A percentile compares a stretch with the other conserved stretches of the same genome.
Evolutionary conservation across 2,888 invertebrate genomes (phyloP).

Genomic region (Julus scanicus): DNA sequence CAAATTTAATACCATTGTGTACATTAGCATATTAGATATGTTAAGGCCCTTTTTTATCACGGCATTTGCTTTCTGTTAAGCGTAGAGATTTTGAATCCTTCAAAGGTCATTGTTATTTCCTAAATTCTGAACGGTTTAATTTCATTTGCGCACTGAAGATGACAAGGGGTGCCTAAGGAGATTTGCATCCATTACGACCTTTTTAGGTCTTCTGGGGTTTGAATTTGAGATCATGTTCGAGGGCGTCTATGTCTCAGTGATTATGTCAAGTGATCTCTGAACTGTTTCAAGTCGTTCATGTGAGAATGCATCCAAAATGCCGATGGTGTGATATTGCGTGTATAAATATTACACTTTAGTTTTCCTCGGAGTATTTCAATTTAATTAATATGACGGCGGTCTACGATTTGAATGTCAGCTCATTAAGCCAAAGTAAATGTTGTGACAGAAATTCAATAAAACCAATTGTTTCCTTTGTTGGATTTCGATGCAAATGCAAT

Average conservation of each 20-base stretch:
- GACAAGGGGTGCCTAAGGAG: neutral
- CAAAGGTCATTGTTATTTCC: neutral
- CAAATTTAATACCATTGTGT: too few species aligned
- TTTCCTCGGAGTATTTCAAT: neutral
- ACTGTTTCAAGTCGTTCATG: neutral
- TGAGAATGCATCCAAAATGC: neutral
- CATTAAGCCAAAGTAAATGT: neutral
- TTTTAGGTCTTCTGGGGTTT: neutral
- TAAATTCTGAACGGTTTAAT: neutral
- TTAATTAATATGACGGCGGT: neutral
- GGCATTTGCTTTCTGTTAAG: too few species aligned
- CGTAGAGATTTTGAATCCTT: neutral
- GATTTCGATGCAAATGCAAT: neutral
- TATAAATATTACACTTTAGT: neutral
- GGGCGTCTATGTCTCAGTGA: neutral
- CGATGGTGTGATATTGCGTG: neutral
- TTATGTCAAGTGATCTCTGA: slow-evolving; percentile 27
- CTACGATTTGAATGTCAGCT: neutral
- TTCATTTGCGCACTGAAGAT: neutral
- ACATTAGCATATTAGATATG: too few species aligned
- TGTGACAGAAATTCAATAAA: slow-evolving; percentile 16
- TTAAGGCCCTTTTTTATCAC: too few species aligned
- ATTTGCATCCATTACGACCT: neutral
- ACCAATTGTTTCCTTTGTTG: neutral
- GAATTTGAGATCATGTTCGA: neutral